Conservation (phyloP, 2,888 invertebrate genomes). For the Diarsia dahlii region DNA sequence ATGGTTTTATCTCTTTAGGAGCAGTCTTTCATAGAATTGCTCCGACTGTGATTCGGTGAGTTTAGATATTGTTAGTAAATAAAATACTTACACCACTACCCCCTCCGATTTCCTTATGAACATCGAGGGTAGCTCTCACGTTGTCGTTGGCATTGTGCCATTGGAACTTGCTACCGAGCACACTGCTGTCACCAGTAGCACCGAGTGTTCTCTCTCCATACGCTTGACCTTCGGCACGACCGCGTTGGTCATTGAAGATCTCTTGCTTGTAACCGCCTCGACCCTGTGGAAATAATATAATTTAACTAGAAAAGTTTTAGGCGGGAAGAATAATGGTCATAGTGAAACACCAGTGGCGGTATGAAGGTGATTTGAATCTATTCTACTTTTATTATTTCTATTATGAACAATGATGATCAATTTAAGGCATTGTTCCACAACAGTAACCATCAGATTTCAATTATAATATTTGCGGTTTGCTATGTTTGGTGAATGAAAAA, state of each 20-base stretch:
- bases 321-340: too few relatives aligned
- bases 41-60: too few relatives aligned
- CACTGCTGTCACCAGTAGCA: constrained; percentile 76
- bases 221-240: constrained; percentile 74
- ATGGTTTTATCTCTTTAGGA: neutral
- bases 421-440: neutral
- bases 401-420: neutral
- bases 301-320: neutral
- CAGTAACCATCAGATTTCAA: too few relatives aligned
- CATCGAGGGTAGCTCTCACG: constrained; percentile 75
- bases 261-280: constrained; percentile 80
- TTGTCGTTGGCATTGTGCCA: constrained; percentile 75
- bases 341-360: neutral
- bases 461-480: too few relatives aligned
- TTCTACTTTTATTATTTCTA: neutral
- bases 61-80: neutral
- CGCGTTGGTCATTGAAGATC: constrained; percentile 81
- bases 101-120: constrained; percentile 76
- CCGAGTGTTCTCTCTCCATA: constrained; percentile 79
- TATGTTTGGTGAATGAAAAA: too few relatives aligned
- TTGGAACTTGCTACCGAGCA: constrained; percentile 77
- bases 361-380: too few relatives aligned
- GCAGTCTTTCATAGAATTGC: neutral
- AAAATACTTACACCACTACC: constrained; percentile 75
- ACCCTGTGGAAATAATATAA: constrained; percentile 68